phyloP scores from a whole-genome alignment of 53 echinoderm and acorn worm species.

The Glandiceps talaboti region DNA sequence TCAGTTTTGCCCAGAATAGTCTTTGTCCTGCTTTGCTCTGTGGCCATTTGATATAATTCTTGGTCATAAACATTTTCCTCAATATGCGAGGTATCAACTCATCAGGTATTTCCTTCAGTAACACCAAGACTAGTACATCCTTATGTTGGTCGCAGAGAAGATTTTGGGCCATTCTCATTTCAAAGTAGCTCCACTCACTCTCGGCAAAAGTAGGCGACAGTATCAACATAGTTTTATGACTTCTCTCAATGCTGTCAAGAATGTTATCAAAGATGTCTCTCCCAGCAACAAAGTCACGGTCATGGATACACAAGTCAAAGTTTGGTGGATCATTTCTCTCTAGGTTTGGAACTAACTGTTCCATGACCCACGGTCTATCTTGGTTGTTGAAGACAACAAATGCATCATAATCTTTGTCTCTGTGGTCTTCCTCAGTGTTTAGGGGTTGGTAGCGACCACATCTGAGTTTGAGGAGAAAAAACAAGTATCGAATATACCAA shows the following conservation, averaged over 20 bases:
- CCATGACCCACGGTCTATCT: conserved; percentile 53
- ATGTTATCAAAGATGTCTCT: conserved; percentile 55
- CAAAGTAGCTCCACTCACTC: conserved; percentile 29
- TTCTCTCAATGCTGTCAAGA: conserved; percentile 41
- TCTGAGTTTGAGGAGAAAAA: conserved; percentile 25
- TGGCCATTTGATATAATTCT: conserved; percentile 77
- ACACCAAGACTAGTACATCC: conserved; percentile 53
- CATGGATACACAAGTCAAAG: conserved; percentile 48
- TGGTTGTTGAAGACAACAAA: conserved; percentile 56
- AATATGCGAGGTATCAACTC: conserved; percentile 45
- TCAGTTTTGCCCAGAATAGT: conserved; percentile 34
- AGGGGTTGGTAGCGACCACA: conserved; percentile 14
- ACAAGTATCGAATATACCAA: conserved; percentile 28
- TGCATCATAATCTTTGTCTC: conserved; percentile 39
- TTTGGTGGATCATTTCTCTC: conserved; percentile 10
- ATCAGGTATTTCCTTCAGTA: conserved; percentile 46
- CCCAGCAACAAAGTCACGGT: conserved; percentile 56
- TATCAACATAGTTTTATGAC: conserved; percentile 62
- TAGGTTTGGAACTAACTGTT: conserved; percentile 24
- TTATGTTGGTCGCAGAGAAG: conserved; percentile 43
- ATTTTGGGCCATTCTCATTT: conserved; percentile 60
- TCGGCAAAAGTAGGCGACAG: conserved; percentile 39
- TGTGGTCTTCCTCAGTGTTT: conserved; percentile 27
- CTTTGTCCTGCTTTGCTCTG: conserved; percentile 11
- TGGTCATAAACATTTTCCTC: conserved; percentile 45